Evolutionary conservation across 2,888 invertebrate species (phyloP).

Genomic region (Tridacna gigas): DNA sequence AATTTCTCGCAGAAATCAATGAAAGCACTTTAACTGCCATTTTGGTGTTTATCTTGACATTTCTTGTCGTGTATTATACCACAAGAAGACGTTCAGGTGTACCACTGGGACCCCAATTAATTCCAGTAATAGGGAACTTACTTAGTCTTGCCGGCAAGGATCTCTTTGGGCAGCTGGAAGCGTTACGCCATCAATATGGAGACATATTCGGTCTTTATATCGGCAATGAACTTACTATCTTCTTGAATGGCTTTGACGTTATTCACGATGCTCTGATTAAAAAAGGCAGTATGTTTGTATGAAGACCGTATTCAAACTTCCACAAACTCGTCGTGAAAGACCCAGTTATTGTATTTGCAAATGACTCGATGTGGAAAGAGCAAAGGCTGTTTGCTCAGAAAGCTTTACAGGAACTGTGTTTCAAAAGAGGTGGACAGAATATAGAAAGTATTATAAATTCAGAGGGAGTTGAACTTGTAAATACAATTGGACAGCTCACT

Average conservation of each 20-base stretch:
- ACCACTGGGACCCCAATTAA: conserved; percentile 52
- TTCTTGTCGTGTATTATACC: conserved; percentile 31
- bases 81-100: conserved; percentile 39
- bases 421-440: conserved; percentile 32
- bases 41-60: conserved; percentile 44
- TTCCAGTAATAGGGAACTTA: conserved; percentile 55
- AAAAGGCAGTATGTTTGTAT: conserved; percentile 40
- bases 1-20: background rate
- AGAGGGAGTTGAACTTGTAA: conserved; percentile 20
- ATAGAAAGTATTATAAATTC: conserved; percentile 35
- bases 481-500: background rate
- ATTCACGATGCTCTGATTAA: conserved; percentile 55
- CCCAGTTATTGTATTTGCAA: conserved; percentile 32
- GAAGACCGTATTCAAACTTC: conserved; percentile 21
- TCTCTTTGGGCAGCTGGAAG: conserved; percentile 19
- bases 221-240: conserved; percentile 45
- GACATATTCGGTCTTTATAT: conserved; percentile 50
- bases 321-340: conserved; percentile 12
- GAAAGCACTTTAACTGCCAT: conserved; percentile 26
- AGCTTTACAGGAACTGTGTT: conserved; percentile 42
- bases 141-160: conserved; percentile 35
- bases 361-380: conserved; percentile 50
- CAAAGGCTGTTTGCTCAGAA: conserved; percentile 36
- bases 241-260: conserved; percentile 51
- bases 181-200: conserved; percentile 43